Base-by-base conservation (phyloP, 2,888 invertebrate species). In the Endotricha flammealis region DNA sequence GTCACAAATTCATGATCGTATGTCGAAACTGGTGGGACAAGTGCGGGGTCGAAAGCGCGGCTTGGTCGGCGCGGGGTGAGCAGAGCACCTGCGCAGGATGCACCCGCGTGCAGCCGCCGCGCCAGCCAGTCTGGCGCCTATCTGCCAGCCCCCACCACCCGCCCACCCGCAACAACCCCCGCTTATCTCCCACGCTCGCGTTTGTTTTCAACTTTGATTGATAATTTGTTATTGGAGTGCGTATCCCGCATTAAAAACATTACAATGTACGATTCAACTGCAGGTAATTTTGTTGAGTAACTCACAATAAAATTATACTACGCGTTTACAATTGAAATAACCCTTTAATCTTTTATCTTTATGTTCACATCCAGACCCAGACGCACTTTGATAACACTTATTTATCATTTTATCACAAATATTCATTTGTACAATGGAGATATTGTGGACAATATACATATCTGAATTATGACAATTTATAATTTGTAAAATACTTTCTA, bases 191-290 rank as follows among this genome's bases (percentile, higher is more conserved):
- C 70, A 68, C 75, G 63, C 75, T 55, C 68, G 62, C 69, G 70
- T 73, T 82, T 83, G 81, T 85, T 85, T 83, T 83, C 76, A 81
- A 82, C 81, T 83, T 79, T 83, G 83, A 85, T 83, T 82, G 79
- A 85, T 83, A 83, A 83, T 85, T 82, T 82, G 77, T 82, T 85
- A 81, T 79, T 75, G 69, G 66, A 80, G 67, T 76, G 74, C 69
- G 78, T 76, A 70, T 68, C 62, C 58, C 58, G 56, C 64, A 75
- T 67, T 64, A 58, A 68, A 68, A 72, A 69, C 58, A 67, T 54
- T 61, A 56, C 53, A 59, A 46, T 43, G 46, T 50, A 50, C n/a
- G n/a, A n/a, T 48, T 58, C 38, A 41, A 41, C 35, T 44, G 44
- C 34, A 43, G 36, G 25, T 36, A 36, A 48, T 50, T 36, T 31